Evolutionary conservation across 2,888 invertebrate species (phyloP), one percentile per base, ranked within the genome.

Genomic region (Morinoia aosen): DNA sequence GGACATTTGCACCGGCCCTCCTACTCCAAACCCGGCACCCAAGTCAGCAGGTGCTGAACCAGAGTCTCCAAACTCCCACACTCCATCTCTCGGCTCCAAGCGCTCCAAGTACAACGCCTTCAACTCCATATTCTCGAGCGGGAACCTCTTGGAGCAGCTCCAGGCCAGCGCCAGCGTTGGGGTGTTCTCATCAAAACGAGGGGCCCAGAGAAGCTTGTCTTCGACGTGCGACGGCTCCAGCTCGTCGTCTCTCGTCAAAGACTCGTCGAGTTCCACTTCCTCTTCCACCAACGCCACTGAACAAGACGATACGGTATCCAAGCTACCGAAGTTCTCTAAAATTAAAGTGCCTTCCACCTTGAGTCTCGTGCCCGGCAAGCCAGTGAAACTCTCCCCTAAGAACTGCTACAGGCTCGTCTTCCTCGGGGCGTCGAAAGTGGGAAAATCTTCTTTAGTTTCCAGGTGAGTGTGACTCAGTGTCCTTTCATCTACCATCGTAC

Each of bases 391-490:
- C 10, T 93, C 98, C 0, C 98, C 98, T 19, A 98, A 98, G 97
- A 98, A 98, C 97, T 98, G 98, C 97, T 98, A 98, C 97, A 98
- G 98, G 96, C 98, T 98, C 96, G 98, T 98, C 95, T 98, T 98
- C 98, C 97, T 98, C 96, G 98, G 99, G 97, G 98, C 97, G 12
- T 97, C 99, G 91, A 98, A 98, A 96, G 98, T 98, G 3, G 99
- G 99, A 95, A 99, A 99, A 97, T 98, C 98, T 2, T 98, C 98
- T 95, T 98, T 99, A 97, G 98, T 99, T 95, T 98, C 98, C 96
- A 97, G 98, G 97, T 97, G 97, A 97, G 97, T 95, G 90, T 19
- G 0, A 16, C 76, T 33, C 25, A 7, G 61, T 61, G 3, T 61
- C 61, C 3, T 3, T 8, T 19, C 16, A 2, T 0, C 2, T 19